A percentile compares a stretch with the other conserved stretches of the same genome.
phyloP scores from a whole-genome alignment of 2,113 vertebrate species.

The Chloroceryle aenea region DNA sequence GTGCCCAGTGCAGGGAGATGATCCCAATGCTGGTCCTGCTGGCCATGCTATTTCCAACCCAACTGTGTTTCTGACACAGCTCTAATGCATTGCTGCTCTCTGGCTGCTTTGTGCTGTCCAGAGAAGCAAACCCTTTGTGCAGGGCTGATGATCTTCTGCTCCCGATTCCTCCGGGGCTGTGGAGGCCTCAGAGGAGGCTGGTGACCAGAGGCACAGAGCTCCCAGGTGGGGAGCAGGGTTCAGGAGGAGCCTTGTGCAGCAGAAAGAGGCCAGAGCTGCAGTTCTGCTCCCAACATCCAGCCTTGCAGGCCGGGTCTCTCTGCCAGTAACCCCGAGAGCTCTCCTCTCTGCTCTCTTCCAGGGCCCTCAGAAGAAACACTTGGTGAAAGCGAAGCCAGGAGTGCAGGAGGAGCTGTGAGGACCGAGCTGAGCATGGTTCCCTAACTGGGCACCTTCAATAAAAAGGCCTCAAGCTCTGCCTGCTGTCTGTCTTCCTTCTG shows the following conservation, averaged over 20 bases:
- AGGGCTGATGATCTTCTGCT: neutral
- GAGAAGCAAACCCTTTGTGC: neutral
- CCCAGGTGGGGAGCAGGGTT: neutral
- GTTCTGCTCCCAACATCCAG: neutral
- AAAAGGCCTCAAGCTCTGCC: neutral
- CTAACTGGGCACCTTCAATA: neutral
- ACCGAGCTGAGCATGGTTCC: neutral
- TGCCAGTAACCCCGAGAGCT: neutral
- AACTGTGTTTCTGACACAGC: neutral
- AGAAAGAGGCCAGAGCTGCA: neutral
- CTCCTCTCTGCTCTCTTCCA: slow-evolving; percentile 54
- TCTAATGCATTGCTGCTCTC: neutral
- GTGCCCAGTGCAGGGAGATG: neutral
- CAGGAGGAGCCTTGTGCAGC: neutral
- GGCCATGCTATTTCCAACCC: neutral
- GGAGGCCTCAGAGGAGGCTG: neutral
- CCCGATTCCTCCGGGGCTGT: neutral
- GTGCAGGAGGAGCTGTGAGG: slow-evolving; percentile 37
- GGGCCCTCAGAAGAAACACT: slow-evolving; percentile 92
- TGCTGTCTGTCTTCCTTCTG: neutral
- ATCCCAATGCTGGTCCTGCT: neutral
- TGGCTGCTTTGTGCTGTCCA: neutral
- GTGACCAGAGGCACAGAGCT: neutral
- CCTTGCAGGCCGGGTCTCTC: neutral
- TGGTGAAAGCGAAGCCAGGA: slow-evolving; percentile 73